Evolutionary conservation across 2,888 invertebrate genomes (phyloP), one percentile per base, ranked within the genome.

Genomic region (Pristionchus mayeri): DNA sequence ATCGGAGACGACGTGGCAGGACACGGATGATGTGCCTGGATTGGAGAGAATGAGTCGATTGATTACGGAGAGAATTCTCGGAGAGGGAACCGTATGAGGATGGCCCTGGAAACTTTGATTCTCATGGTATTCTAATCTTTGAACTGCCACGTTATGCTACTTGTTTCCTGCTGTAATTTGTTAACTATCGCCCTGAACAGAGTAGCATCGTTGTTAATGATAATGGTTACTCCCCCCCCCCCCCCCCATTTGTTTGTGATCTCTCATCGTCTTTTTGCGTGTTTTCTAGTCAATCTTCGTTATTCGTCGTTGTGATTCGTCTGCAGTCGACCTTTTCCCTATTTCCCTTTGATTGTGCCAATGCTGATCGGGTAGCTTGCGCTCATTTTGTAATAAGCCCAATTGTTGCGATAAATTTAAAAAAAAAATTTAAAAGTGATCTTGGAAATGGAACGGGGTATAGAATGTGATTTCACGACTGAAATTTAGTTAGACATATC

Each of bases 1-100:
- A n/a, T 84, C 84, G 18, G 85, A 87, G 63, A 87, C 87, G 16
- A 50, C 67, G 16, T 87, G 87, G 87, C 87, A 87, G 76, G 87
- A 87, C 44, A 85, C 84, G 1, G 75, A 75, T 6, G 82, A 87
- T 48, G 24, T 85, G 24, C 37, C 52, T 7, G 81, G n/a, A 37
- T 7, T 80, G 52, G 52, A 84, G 34, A 71, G 84, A 40, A 44
- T 30, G 24, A 40, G 50, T 30, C 48, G 75, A 75, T n/a, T 75
- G 30, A 57, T 84, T 4, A 21, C 27, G 1, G 40, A 75, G 27
- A 48, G 75, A 18, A 44, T 84, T 18, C 34, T 84, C 21, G 75
- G 75, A 40, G 84, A 63, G 24, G 81, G 63, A n/a, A 37, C n/a
- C 11, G 48, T 71, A n/a, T 71, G 37, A 40, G n/a, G 71, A 71